A percentile compares a stretch with the other conserved stretches of the same genome.
Conservation (phyloP, 1,140 invertebrate genomes). For the Druon quercuslanigerum region DNA sequence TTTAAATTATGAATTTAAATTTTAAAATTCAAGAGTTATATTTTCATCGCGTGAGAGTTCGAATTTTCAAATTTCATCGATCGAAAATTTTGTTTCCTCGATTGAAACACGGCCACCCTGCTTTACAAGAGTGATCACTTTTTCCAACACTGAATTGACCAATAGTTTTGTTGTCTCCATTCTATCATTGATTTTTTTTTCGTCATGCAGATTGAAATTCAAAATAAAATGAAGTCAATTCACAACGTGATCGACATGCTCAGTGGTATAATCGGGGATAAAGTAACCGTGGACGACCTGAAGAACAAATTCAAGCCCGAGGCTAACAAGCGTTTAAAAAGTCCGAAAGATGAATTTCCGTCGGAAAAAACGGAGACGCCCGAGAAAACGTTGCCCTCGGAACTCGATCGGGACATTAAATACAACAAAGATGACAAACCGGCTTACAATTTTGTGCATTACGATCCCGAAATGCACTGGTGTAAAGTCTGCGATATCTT, state of each 20-base stretch:
- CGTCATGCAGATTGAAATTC: conserved; percentile 84
- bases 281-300: conserved; percentile 74
- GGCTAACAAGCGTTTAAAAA: conserved; percentile 60
- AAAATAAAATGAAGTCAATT: conserved; percentile 88
- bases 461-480: conserved; percentile 92
- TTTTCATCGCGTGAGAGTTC: too few species aligned
- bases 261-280: conserved; percentile 85
- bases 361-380: conserved; percentile 66
- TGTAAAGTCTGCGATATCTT: conserved; percentile 88
- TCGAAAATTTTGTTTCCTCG: too few species aligned
- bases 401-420: conserved; percentile 72
- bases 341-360: conserved; percentile 70
- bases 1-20: too few species aligned
- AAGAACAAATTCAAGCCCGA: conserved; percentile 69
- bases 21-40: too few species aligned
- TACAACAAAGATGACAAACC: conserved; percentile 64
- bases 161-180: not conserved
- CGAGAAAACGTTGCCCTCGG: conserved; percentile 58
- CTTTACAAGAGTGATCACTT: conserved; percentile 34
- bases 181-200: conserved; percentile 15
- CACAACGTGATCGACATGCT: conserved; percentile 90
- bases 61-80: too few species aligned
- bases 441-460: conserved; percentile 87
- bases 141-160: not conserved
- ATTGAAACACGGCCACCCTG: too few species aligned